phyloP scores from a whole-genome alignment of 2,888 invertebrate genomes.

The Standfussiana lucernea region DNA sequence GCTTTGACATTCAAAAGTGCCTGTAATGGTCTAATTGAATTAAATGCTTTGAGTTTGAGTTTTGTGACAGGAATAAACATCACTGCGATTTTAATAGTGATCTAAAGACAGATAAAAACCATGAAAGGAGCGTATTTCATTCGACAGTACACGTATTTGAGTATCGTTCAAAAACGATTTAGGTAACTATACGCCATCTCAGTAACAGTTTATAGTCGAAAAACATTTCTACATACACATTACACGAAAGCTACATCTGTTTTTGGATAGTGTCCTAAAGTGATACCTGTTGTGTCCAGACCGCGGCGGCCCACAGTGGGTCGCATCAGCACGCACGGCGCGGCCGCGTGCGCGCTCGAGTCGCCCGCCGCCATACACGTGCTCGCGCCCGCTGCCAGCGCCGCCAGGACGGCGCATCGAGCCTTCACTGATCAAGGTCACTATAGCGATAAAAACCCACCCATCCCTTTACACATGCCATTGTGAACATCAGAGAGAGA shows the following conservation, averaged over 20 bases:
- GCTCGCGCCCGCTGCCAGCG: conserved; percentile 62
- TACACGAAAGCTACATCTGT: too few species aligned
- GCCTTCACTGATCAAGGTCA: conserved; percentile 76
- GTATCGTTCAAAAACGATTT: neutral
- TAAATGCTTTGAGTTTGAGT: too few species aligned
- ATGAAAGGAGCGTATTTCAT: too few species aligned
- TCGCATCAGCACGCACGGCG: conserved; percentile 77
- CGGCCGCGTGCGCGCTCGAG: conserved; percentile 68
- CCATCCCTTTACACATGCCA: neutral
- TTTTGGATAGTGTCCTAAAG: too few species aligned
- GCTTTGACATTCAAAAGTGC: too few species aligned
- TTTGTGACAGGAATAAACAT: neutral
- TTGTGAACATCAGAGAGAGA: neutral
- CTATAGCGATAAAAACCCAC: neutral
- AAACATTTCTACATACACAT: too few species aligned
- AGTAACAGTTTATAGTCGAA: too few species aligned
- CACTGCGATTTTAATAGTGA: neutral
- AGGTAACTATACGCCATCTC: too few species aligned
- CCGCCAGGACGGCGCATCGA: conserved; percentile 54
- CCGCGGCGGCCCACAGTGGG: conserved; percentile 77
- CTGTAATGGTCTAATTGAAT: too few species aligned
- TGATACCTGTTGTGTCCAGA: conserved; percentile 57
- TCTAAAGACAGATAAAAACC: too few species aligned
- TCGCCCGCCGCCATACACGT: conserved; percentile 70
- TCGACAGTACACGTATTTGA: neutral